Percentiles rank a stretch among this genome's conserved stretches.
Conservation (phyloP, 2,113 vertebrate genomes). For the Pavo muticus region DNA sequence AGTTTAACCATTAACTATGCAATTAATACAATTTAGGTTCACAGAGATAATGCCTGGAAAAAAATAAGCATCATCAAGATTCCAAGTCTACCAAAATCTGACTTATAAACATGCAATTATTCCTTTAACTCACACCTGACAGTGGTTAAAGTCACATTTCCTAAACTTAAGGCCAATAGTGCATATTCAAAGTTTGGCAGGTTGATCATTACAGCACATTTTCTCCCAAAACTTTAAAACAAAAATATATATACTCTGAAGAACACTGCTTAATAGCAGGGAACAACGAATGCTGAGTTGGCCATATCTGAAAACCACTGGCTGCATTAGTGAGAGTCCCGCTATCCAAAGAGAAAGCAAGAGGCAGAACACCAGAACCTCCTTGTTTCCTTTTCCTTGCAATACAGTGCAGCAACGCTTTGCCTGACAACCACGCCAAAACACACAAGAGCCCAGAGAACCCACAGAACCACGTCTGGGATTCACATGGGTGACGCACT, state of each 20-base stretch:
- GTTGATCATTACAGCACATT: not conserved
- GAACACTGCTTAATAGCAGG: not conserved
- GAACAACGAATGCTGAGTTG: not conserved
- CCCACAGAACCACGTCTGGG: not conserved
- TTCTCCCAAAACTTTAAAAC: not conserved
- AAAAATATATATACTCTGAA: not conserved
- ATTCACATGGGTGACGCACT: not conserved
- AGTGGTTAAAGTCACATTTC: not conserved
- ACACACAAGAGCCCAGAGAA: not conserved
- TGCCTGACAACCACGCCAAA: not conserved
- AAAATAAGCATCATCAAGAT: not conserved
- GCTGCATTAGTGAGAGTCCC: not conserved
- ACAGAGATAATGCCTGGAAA: not conserved
- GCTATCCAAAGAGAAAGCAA: not conserved
- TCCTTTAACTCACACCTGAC: not conserved
- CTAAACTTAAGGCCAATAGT: not conserved
- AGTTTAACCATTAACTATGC: not conserved
- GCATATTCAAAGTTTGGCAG: not conserved
- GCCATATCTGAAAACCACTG: not conserved
- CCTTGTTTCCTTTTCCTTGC: not conserved
- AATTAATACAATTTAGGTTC: not conserved
- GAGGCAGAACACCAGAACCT: not conserved
- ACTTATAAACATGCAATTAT: not conserved
- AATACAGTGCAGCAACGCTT: fast-evolving
- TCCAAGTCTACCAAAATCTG: not conserved